Conservation (phyloP, 2,888 invertebrate genomes). For the Ethmia dodecea region DNA sequence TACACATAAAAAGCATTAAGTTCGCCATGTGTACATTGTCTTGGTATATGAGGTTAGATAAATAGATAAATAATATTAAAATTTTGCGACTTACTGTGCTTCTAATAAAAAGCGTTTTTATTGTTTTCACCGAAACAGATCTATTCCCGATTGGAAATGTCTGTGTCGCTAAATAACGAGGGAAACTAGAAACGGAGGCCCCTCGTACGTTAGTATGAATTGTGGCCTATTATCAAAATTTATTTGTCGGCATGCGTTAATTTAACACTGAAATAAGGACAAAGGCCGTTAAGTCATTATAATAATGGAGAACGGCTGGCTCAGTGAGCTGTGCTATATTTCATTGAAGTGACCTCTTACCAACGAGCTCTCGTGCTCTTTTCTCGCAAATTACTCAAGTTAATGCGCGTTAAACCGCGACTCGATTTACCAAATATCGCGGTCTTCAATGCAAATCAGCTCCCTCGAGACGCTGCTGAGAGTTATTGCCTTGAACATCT, state of each 20-base stretch:
- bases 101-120: too few relatives aligned
- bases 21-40: too few relatives aligned
- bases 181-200: too few relatives aligned
- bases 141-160: too few relatives aligned
- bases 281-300: constrained; percentile 21
- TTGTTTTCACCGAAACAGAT: too few relatives aligned
- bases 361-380: constrained; percentile 20
- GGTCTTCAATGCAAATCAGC: constrained; percentile 34
- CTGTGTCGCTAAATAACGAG: too few relatives aligned
- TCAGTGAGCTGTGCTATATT: constrained; percentile 15
- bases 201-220: too few relatives aligned
- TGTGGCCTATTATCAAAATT: constrained; percentile 3
- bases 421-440: constrained; percentile 38
- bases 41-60: too few relatives aligned
- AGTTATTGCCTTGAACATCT: constrained; percentile 30
- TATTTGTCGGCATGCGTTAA: constrained; percentile 4
- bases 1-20: too few relatives aligned
- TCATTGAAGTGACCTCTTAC: constrained; percentile 26
- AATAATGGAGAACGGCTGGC: constrained; percentile 24
- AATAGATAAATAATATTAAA: too few relatives aligned
- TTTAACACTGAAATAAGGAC: constrained; percentile 4
- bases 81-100: too few relatives aligned
- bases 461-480: constrained; percentile 25
- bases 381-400: constrained; percentile 38
- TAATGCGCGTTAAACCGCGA: constrained; percentile 31